phyloP scores from a whole-genome alignment of 2,797 vertebrate genomes.

The Typhlichthys eigenmanni region DNA sequence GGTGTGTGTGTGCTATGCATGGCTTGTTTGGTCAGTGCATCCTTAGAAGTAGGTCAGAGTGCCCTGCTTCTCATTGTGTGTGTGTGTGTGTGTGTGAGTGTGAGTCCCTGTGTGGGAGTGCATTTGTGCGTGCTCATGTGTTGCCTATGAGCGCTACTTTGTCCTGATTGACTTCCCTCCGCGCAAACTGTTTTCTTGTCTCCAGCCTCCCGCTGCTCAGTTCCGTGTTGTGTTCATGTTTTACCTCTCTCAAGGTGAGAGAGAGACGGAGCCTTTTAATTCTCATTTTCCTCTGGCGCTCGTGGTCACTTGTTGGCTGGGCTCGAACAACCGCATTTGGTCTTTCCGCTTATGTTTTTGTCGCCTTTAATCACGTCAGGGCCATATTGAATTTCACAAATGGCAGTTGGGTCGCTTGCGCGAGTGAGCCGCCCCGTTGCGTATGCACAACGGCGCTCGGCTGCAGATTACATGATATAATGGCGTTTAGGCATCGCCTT shows the following conservation, averaged over 20 bases:
- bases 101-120: slow-evolving; percentile 1
- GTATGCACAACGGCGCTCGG: slow-evolving; percentile 66
- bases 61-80: slow-evolving; percentile 75
- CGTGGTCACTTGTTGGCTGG: slow-evolving; percentile 39
- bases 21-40: slow-evolving; percentile 74
- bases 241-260: slow-evolving; percentile 69
- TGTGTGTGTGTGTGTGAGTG: slow-evolving; percentile 37
- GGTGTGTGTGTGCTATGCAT: slow-evolving; percentile 47
- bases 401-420: slow-evolving; percentile 69
- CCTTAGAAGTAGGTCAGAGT: slow-evolving; percentile 77
- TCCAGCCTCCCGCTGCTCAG: slow-evolving; percentile 53
- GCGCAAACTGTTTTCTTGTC: slow-evolving; percentile 47
- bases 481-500: slow-evolving; percentile 75
- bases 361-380: slow-evolving; percentile 77
- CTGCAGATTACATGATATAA: slow-evolving; percentile 79
- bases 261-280: slow-evolving; percentile 43
- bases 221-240: slow-evolving; percentile 59
- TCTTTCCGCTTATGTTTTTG: slow-evolving; percentile 71
- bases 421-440: slow-evolving; percentile 67
- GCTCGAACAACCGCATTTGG: slow-evolving; percentile 62
- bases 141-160: slow-evolving; percentile 35
- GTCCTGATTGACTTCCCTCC: slow-evolving; percentile 71
- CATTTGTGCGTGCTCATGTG: background rate
- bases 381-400: slow-evolving; percentile 80
- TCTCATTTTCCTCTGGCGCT: slow-evolving; percentile 54